These are phyloP conservation scores for Auanema freiburgensis DNA, from an alignment of 2,888 invertebrate genomes.

Conservation along the genomic window DNA sequence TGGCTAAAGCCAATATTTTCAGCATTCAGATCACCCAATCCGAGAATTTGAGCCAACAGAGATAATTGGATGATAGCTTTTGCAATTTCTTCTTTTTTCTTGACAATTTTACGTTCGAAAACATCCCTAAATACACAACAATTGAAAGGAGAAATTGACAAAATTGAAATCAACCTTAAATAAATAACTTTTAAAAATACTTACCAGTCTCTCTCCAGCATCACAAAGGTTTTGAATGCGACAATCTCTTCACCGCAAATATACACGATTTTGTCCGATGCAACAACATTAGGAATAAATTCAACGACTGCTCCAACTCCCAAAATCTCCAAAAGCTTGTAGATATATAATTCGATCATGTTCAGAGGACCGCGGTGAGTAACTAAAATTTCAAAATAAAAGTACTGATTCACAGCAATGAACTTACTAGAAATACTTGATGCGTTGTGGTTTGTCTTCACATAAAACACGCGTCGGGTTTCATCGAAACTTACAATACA, in stretches of 20 bases:
- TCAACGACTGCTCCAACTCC: slow-evolving; percentile 2
- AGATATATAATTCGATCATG: slow-evolving; percentile 11
- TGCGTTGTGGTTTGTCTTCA: slow-evolving; percentile 13
- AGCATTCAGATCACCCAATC: slow-evolving; percentile 12
- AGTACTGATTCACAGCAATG: no score
- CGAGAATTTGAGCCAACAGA: slow-evolving; percentile 9
- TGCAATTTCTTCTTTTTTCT: slow-evolving; percentile 9
- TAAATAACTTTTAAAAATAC: slow-evolving; percentile 11
- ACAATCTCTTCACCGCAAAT: slow-evolving; percentile 7
- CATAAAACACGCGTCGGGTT: slow-evolving; percentile 1
- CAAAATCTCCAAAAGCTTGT: slow-evolving; percentile 11
- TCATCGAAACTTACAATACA: slow-evolving; percentile 10
- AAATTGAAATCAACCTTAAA: no score
- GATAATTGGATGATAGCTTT: slow-evolving; percentile 12
- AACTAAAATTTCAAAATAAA: slow-evolving; percentile 14
- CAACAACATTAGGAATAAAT: slow-evolving; percentile 11
- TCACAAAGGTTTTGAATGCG: slow-evolving; percentile 10
- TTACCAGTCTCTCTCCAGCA: slow-evolving; percentile 14
- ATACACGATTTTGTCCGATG: slow-evolving; percentile 11
- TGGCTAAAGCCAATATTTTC: slow-evolving; percentile 6
- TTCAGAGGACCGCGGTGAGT: slow-evolving; percentile 10
- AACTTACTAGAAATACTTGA: slow-evolving; percentile 13
- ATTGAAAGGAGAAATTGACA: slow-evolving; percentile 11
- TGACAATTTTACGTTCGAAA: slow-evolving; percentile 14
- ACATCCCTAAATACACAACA: slow-evolving; percentile 11